Conservation (phyloP, 2,113 vertebrate species). For the Hassar affinis region DNA sequence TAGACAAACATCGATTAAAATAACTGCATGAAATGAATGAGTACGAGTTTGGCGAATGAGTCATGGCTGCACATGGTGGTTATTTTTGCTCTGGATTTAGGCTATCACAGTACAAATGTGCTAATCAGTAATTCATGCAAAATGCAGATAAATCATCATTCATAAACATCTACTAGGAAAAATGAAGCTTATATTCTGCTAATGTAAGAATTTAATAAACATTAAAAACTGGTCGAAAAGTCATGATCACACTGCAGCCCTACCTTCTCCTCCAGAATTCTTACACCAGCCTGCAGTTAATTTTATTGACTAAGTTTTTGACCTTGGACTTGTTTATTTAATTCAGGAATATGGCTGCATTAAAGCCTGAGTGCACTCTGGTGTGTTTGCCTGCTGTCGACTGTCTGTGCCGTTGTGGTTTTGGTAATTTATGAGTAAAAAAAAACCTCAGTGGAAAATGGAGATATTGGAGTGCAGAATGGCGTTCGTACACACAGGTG, state of each 20-base stretch:
- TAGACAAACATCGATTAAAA: background rate
- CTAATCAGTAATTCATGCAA: background rate
- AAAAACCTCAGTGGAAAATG: constrained; percentile 5
- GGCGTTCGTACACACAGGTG: constrained; percentile 7
- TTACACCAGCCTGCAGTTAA: background rate
- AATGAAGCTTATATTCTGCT: background rate
- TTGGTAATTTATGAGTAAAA: background rate
- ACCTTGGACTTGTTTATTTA: constrained; percentile 14
- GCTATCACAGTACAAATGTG: background rate
- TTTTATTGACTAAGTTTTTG: constrained; percentile 24
- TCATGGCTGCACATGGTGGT: background rate
- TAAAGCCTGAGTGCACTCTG: constrained; percentile 10
- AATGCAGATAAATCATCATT: background rate
- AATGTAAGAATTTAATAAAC: background rate
- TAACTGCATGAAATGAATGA: background rate
- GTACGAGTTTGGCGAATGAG: background rate
- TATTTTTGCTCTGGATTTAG: background rate
- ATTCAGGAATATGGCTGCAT: background rate
- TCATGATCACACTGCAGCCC: background rate
- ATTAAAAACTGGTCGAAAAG: background rate
- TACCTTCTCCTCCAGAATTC: background rate
- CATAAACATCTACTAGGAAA: background rate
- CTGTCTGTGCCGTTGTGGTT: constrained; percentile 1
- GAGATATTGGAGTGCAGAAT: constrained; percentile 17
- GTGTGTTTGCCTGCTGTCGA: background rate